phyloP scores from a whole-genome alignment of 2,797 vertebrate genomes.

The Lepus oiostolus region DNA sequence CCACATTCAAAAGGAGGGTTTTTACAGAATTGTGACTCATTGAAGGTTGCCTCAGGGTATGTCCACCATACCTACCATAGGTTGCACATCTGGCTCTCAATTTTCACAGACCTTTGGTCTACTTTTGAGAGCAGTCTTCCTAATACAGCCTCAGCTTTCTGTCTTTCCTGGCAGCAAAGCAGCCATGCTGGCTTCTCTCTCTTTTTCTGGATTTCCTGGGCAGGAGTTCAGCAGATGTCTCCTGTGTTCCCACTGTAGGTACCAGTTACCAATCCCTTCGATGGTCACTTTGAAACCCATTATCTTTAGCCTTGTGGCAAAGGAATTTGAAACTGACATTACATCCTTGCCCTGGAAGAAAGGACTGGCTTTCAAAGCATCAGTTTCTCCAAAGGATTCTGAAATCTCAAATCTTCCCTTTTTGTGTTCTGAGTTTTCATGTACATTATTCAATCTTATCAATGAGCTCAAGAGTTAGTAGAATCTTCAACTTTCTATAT shows the following conservation, averaged over 20 bases:
- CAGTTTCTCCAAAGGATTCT: not conserved
- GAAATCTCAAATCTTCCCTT: not conserved
- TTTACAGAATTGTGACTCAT: not conserved
- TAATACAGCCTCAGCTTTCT: not conserved
- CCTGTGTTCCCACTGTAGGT: not conserved
- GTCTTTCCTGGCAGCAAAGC: not conserved
- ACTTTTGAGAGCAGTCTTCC: not conserved
- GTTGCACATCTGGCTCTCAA: not conserved
- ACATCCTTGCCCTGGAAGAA: not conserved
- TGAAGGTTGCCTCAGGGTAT: not conserved
- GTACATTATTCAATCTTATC: conserved; percentile 16
- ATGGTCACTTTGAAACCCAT: not conserved
- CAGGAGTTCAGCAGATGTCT: not conserved
- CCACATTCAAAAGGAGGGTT: not conserved
- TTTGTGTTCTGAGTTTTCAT: not conserved
- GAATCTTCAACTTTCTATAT: not conserved
- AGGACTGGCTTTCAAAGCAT: not conserved
- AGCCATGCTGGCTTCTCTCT: not conserved
- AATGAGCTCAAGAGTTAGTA: not conserved
- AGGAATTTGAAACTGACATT: conserved; percentile 23
- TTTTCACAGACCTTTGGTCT: not conserved
- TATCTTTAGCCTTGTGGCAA: conserved; percentile 5
- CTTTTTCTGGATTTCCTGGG: conserved; percentile 30
- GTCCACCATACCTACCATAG: not conserved
- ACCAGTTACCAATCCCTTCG: not conserved